Evolutionary conservation across 2,888 invertebrate species (phyloP).

Genomic region (Orthosia incerta): DNA sequence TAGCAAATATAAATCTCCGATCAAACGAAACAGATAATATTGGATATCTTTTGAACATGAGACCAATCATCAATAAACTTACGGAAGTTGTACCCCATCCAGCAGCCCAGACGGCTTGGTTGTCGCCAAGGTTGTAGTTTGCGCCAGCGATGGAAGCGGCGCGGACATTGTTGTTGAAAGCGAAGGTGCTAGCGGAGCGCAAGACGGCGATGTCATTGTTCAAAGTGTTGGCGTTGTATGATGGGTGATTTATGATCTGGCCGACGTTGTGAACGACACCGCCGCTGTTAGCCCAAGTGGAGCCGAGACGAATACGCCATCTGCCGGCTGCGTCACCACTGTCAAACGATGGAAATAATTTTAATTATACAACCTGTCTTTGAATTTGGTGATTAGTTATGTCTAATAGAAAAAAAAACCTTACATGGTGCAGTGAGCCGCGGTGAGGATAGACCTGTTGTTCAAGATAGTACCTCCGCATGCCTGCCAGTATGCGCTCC

Average conservation of each 20-base stretch:
- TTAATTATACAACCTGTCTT: too few species aligned
- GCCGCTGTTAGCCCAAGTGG: conserved; percentile 69
- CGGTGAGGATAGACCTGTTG: conserved; percentile 64
- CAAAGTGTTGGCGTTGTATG: conserved; percentile 50
- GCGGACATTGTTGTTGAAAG: conserved; percentile 55
- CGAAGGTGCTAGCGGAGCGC: conserved; percentile 58
- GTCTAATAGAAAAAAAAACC: not conserved
- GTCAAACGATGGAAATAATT: conserved; percentile 2
- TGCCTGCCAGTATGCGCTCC: conserved; percentile 39
- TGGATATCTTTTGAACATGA: not conserved
- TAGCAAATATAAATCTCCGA: not conserved
- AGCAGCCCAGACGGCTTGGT: conserved; percentile 73
- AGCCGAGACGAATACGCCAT: conserved; percentile 71
- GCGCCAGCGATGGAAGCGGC: conserved; percentile 72
- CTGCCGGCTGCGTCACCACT: conserved; percentile 60
- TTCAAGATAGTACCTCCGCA: conserved; percentile 71
- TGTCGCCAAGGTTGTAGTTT: conserved; percentile 72
- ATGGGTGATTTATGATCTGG: conserved; percentile 61
- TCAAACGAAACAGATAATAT: not conserved
- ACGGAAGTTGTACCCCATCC: conserved; percentile 77
- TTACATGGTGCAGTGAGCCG: conserved; percentile 61
- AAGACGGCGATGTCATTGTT: conserved; percentile 73
- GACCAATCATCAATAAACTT: conserved; percentile 52
- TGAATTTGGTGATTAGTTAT: too few species aligned
- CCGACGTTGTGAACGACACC: conserved; percentile 64